phyloP scores from a whole-genome alignment of 2,797 vertebrate species.

The Bufotes viridis region DNA sequence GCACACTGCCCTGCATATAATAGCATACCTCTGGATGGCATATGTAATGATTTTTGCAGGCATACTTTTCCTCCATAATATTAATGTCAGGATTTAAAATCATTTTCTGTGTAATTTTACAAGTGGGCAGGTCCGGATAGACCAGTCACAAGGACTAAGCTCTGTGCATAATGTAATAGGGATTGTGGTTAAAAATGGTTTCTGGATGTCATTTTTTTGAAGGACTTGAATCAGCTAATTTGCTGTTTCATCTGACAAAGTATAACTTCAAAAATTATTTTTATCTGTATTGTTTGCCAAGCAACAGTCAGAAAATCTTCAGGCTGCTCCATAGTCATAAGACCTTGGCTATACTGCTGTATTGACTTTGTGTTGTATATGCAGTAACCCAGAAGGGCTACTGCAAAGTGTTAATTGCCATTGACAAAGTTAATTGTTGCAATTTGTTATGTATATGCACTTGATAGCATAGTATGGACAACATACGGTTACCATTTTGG shows the following conservation, averaged over 20 bases:
- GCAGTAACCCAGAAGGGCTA: too few species aligned
- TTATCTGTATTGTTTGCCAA: not conserved
- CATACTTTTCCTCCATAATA: not conserved
- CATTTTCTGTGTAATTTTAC: not conserved
- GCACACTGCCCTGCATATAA: not conserved
- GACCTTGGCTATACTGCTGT: too few species aligned
- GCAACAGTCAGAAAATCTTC: not conserved
- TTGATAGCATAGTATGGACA: too few species aligned
- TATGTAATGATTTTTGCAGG: not conserved
- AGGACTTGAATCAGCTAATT: not conserved
- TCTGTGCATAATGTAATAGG: not conserved
- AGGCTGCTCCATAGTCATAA: too few species aligned
- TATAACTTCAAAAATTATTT: not conserved
- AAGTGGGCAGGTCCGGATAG: not conserved
- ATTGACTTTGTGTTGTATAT: too few species aligned
- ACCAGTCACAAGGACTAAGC: not conserved
- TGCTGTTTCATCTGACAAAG: not conserved
- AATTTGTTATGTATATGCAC: too few species aligned
- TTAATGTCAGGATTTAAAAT: not conserved
- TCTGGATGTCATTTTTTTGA: not conserved
- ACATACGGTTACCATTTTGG: too few species aligned
- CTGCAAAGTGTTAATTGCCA: too few species aligned
- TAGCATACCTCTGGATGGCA: conserved; percentile 8
- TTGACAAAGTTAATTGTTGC: too few species aligned
- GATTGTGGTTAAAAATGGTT: not conserved